Base-by-base conservation (phyloP, 2,888 invertebrate genomes). In the Dryomyza anilis region DNA sequence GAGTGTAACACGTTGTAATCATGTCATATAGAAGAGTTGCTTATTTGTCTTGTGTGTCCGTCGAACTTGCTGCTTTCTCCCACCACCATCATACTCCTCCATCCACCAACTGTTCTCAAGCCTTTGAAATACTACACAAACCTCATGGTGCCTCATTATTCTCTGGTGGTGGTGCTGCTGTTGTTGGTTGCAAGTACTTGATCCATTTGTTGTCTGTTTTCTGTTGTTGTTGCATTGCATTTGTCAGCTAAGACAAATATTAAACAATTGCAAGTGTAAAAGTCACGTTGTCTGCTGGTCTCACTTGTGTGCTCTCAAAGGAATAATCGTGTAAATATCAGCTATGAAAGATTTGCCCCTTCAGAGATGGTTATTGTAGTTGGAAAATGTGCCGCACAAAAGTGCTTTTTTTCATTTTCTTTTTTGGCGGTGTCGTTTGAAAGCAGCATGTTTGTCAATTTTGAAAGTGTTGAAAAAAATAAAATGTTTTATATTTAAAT, bases 201-300 rank as follows among this genome's bases (percentile, higher is more conserved):
- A 61, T 53, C 39, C 43, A 61, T 61, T 53, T 52, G 61, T 29
- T 53, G 53, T 61, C 43, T 61, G 43, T 43, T 36, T 48, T n/a
- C n/a, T n/a, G n/a, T n/a, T n/a, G n/a, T n/a, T n/a, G n/a, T n/a
- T n/a, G n/a, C n/a, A 29, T 50, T 62, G 62, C 62, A 62, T 67
- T 64, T 62, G 64, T 55, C 62, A 53, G 56, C 52, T 62, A 36
- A 60, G 67, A 65, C 64, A 63, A 67, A 67, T 53, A 59, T 59
- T 62, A 67, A 65, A 63, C 65, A 67, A 65, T 67, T 65, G 65
- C 58, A 56, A 65, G 63, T 64, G 63, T 61, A 63, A 67, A 67
- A 63, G 63, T 61, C 50, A 57, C 63, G 57, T 63, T 53, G 52
- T 56, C 48, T 53, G 27, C n/a, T n/a, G n/a, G n/a, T n/a, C n/a